Base-by-base conservation (phyloP, 2,888 invertebrate species). In the Muschampia plurimacula region DNA sequence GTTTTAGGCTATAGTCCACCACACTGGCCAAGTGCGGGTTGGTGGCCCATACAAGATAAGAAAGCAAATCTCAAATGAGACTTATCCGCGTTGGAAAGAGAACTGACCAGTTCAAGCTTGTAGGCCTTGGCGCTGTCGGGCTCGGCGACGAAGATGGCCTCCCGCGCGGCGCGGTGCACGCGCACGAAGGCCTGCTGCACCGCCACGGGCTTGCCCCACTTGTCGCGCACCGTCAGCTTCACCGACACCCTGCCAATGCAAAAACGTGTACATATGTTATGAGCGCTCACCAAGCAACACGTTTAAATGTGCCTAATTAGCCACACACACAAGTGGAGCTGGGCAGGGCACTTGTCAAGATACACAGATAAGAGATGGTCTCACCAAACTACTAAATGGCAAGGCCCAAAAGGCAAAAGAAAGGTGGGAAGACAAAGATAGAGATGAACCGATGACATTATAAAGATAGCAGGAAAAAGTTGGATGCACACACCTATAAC, bases 121-220 rank as follows among this genome's bases (percentile, higher is more conserved):
- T 99, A 99, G 0, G 96, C 92, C 83, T 96, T 96, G 68, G 95
- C 92, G 76, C 93, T 93, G 84, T 99, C 99, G 5, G 97, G 96
- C 86, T 99, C 99, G 0, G 99, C 98, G 5, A 99, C 97, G 87
- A 98, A 99, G 81, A 99, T 96, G 66, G 98, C 97, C 94, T 99
- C 99, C 75, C 96, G 96, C 69, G 94, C 93, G 15, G 92, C 90
- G 79, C 97, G 96, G 55, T 95, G 95, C 62, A 99, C 95, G 66
- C 97, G 95, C 39, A 99, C 96, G 88, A 99, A 99, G 0, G 98
- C 97, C 90, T 98, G 98, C 86, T 98, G 98, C 62, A 97, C 97
- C 52, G 95, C 90, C 84, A 98, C 96, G 0, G 97, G 89, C 84
- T 97, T 96, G 78, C 95, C 95, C 66, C 93, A 92, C 82, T 96